Conservation (phyloP, 2,113 vertebrate genomes). For the Tragulus kanchil region DNA sequence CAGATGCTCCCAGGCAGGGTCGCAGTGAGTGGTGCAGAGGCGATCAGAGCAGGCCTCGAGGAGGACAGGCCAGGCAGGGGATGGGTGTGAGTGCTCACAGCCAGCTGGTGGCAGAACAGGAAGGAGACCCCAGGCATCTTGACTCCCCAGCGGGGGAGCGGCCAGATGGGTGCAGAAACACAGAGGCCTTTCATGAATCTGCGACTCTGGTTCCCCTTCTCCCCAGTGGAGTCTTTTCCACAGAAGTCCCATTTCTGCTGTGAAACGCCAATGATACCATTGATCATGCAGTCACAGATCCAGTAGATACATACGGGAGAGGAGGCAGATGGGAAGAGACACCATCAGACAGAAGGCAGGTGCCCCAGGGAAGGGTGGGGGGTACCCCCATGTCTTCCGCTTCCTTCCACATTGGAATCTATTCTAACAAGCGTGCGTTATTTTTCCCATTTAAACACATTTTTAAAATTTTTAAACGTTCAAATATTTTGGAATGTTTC, state of each 20-base stretch:
- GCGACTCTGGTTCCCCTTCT: neutral
- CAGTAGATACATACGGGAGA: rapidly evolving
- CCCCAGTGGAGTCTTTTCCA: neutral
- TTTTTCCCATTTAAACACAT: neutral
- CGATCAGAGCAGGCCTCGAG: neutral
- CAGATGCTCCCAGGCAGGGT: rapidly evolving
- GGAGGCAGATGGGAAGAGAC: neutral
- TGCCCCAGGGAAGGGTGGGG: rapidly evolving
- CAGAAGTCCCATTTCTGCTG: neutral
- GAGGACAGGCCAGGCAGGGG: neutral
- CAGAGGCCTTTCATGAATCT: neutral
- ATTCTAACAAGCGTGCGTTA: neutral
- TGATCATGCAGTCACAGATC: rapidly evolving
- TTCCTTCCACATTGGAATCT: neutral
- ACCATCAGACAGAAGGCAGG: neutral
- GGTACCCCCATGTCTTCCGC: neutral
- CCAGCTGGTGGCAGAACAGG: neutral
- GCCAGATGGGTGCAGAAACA: rapidly evolving
- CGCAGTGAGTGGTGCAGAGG: too few species aligned
- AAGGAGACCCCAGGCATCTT: neutral
- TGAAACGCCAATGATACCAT: neutral
- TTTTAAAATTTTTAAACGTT: neutral
- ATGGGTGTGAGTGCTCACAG: neutral
- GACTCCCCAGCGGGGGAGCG: rapidly evolving
- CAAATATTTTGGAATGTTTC: neutral